Conservation (phyloP, 2,888 invertebrate genomes). For the Eubasilissa splendida region DNA sequence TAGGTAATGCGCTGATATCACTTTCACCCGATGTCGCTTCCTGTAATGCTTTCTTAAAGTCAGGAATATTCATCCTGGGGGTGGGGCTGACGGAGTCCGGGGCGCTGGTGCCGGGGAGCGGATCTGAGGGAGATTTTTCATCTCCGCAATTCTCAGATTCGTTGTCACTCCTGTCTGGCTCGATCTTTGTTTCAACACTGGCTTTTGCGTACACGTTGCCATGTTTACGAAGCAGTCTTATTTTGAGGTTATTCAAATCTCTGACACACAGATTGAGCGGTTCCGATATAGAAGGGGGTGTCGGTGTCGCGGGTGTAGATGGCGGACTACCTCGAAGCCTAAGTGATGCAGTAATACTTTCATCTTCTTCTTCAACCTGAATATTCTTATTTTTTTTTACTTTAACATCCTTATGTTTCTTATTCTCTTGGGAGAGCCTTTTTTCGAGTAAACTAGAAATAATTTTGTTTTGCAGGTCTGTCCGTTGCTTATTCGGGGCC, state of each 20-base stretch:
- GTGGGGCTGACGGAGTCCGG: slow-evolving; percentile 62
- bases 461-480: slow-evolving; percentile 78
- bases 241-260: slow-evolving; percentile 80
- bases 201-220: slow-evolving; percentile 75
- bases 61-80: slow-evolving; percentile 69
- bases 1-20: slow-evolving; percentile 60
- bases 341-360: slow-evolving; percentile 64
- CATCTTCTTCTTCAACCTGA: slow-evolving; percentile 46
- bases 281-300: slow-evolving; percentile 68
- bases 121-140: slow-evolving; percentile 21
- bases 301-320: slow-evolving; percentile 64
- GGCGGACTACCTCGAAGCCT: slow-evolving; percentile 62
- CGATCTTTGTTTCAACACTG: slow-evolving; percentile 74
- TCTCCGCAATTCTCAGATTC: slow-evolving; percentile 44
- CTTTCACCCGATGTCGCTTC: slow-evolving; percentile 63
- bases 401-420: slow-evolving; percentile 65
- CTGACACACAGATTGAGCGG: slow-evolving; percentile 89
- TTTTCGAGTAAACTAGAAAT: slow-evolving; percentile 81
- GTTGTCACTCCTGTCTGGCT: slow-evolving; percentile 62
- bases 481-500: slow-evolving; percentile 67
- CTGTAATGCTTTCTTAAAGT: slow-evolving; percentile 64
- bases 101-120: slow-evolving; percentile 56
- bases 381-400: slow-evolving; percentile 46
- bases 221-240: slow-evolving; percentile 76
- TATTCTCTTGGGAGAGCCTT: slow-evolving; percentile 79